Evolutionary conservation across 1,140 invertebrate species (phyloP).

Genomic region (Zophobas morio): DNA sequence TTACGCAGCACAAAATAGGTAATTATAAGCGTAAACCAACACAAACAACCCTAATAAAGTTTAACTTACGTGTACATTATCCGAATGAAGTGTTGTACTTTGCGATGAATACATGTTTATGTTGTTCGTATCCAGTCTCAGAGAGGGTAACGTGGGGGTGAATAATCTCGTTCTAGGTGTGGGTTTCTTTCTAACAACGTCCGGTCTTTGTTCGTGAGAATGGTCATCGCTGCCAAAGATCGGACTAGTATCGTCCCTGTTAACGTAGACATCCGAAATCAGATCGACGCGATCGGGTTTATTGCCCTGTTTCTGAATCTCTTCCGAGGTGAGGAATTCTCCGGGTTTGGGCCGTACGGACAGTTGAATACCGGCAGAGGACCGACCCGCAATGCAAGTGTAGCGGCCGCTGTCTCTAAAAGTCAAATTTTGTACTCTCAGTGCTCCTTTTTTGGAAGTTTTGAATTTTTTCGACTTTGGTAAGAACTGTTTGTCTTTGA

Average conservation of each 20-base stretch:
- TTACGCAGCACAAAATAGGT: slow-evolving; percentile 57
- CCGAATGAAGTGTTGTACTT: slow-evolving; percentile 57
- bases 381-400: slow-evolving; percentile 84
- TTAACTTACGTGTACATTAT: slow-evolving; percentile 62
- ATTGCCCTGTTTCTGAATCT: slow-evolving; percentile 72
- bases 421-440: slow-evolving; percentile 84
- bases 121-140: slow-evolving; percentile 54
- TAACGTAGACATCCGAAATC: slow-evolving; percentile 58
- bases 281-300: slow-evolving; percentile 66
- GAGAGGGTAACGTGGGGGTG: slow-evolving; percentile 58
- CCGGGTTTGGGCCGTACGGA: slow-evolving; percentile 82
- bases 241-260: slow-evolving; percentile 58
- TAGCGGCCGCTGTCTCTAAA: slow-evolving; percentile 86
- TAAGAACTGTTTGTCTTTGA: slow-evolving; percentile 82
- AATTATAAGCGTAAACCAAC: slow-evolving; percentile 33
- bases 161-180: slow-evolving; percentile 64
- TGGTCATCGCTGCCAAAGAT: slow-evolving; percentile 72
- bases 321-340: slow-evolving; percentile 84
- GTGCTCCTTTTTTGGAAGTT: slow-evolving; percentile 88
- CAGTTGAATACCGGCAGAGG: slow-evolving; percentile 80
- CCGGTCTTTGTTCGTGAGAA: slow-evolving; percentile 74
- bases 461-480: slow-evolving; percentile 83
- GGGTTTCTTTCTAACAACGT: slow-evolving; percentile 68
- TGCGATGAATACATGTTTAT: slow-evolving; percentile 60
- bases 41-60: slow-evolving; percentile 11